Evolutionary conservation across 2,797 vertebrate species (phyloP).

Genomic region (Rousettus madagascariensis): DNA sequence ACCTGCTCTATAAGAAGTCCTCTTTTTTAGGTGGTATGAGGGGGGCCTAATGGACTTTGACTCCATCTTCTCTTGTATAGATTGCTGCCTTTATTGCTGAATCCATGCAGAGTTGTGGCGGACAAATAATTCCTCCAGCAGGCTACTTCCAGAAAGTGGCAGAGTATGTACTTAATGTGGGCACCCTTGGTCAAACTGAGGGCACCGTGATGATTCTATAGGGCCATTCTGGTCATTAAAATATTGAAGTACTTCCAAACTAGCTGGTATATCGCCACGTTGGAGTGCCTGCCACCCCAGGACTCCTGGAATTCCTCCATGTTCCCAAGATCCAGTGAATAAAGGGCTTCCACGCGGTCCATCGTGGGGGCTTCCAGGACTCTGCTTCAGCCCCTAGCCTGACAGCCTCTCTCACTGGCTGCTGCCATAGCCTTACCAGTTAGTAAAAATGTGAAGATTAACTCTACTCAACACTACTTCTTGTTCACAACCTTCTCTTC

Average conservation of each 20-base stretch:
- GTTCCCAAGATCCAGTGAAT: neutral
- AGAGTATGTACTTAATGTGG: slow-evolving; percentile 89
- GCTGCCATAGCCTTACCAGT: neutral
- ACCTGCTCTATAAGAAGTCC: neutral
- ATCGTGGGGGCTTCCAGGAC: neutral
- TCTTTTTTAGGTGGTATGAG: slow-evolving; percentile 48
- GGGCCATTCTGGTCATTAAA: neutral
- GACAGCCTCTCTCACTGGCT: neutral
- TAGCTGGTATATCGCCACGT: neutral
- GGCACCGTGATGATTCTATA: neutral
- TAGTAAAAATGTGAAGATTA: neutral
- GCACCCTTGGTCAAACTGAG: slow-evolving; percentile 29
- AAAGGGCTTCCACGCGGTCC: neutral
- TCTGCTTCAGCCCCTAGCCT: neutral
- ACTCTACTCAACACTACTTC: neutral
- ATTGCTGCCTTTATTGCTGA: slow-evolving; percentile 98
- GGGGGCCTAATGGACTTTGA: slow-evolving; percentile 76
- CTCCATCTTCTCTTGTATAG: slow-evolving; percentile 88
- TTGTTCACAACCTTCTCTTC: neutral
- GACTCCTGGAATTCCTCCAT: neutral
- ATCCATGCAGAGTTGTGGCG: slow-evolving; percentile 98
- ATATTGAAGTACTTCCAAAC: neutral
- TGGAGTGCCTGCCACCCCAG: neutral
- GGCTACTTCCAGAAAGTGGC: slow-evolving; percentile 99
- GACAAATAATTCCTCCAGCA: slow-evolving; percentile 95